Base-by-base conservation (phyloP, 2,888 invertebrate species). In the Antheraea assamensis region DNA sequence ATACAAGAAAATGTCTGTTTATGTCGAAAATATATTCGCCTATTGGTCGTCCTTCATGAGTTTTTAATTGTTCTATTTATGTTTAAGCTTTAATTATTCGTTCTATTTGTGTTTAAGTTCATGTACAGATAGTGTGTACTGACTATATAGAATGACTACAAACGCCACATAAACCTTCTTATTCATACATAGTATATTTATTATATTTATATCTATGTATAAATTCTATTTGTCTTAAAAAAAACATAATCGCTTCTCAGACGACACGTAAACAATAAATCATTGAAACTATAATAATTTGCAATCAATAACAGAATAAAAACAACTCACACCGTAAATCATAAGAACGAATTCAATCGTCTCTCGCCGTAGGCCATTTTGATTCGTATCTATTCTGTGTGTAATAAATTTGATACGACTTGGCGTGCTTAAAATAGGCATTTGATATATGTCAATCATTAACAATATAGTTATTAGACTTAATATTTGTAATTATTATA, bases 331-430 rank as follows among this genome's bases (percentile, higher is more conserved):
- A 74, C 72, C 70, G 35, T 72, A 77, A 76, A 76, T 73, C 70
- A 78, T 77, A 83, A 81, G 80, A 82, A 77, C 76, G 78, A 78
- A 83, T 82, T 79, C 76, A 80, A 76, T 74, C 75, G 74, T 77
- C 71, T 76, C 79, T 79, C 71, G 80, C 83, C 81, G 21, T 74
- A 78, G 80, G 82, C 82, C 81, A 83, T 82, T 76, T 82, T 79
- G 83, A 83, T 83, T 79, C 80, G 78, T 78, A 82, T 81, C 83
- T 64, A 30, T 64, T 77, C 75, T 4, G 61, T 70, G 66, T 79
- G 55, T 80, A 79, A 80, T 82, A 82, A 82, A 81, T 78, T 30
- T 17, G 17, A 30, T 64, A 30, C 61, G 61, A 64, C 61, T 64
- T 17, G 30, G 8, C 30, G 30, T 30, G 30, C 30, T 30, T 64